A percentile compares a stretch with the other conserved stretches of the same genome.
These are phyloP conservation scores for Ichneumoninae sp. DNA, from an alignment of 2,888 invertebrate genomes.

Conservation along the genomic window DNA sequence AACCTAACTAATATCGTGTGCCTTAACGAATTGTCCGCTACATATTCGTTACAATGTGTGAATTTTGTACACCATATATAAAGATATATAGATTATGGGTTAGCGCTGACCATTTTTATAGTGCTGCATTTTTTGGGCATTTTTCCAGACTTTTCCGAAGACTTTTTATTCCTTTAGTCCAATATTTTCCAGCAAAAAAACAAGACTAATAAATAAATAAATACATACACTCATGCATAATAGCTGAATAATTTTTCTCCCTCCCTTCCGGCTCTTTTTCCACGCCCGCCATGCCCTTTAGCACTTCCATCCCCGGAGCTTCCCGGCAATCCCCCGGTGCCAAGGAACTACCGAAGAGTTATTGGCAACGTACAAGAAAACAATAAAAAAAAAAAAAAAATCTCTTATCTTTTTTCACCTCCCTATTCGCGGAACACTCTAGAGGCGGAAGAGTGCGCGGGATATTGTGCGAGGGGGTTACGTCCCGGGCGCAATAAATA, in stretches of 20 bases:
- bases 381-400: neutral
- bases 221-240: neutral
- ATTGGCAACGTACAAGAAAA: neutral
- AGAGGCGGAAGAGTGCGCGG: neutral
- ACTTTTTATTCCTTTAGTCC: no score
- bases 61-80: no score
- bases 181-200: no score
- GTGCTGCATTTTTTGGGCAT: no score
- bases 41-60: no score
- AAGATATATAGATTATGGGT: no score
- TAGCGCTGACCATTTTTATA: no score
- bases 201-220: neutral
- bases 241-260: neutral
- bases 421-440: neutral
- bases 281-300: neutral
- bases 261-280: constrained; percentile 2
- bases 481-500: constrained; percentile 2
- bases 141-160: no score
- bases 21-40: no score
- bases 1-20: no score
- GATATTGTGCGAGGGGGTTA: neutral
- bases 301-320: neutral
- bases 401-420: neutral
- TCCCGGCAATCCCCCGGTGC: no score
- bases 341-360: constrained; percentile 5